phyloP scores from a whole-genome alignment of 2,888 invertebrate genomes.

The Desoria tigrina region DNA sequence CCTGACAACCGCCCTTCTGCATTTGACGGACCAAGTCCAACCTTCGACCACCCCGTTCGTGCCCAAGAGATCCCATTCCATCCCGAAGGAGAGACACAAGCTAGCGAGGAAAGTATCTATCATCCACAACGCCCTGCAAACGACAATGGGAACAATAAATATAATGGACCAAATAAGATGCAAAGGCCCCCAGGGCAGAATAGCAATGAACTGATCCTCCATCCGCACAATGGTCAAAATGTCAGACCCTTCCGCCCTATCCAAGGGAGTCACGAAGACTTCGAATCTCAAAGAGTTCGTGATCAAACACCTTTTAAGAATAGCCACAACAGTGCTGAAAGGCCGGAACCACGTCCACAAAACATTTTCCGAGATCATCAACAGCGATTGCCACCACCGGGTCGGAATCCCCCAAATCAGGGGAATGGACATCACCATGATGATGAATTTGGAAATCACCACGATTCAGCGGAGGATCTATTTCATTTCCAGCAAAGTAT shows the following conservation, averaged over 20 bases:
- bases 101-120: conserved; percentile 22
- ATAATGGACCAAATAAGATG: no score
- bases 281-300: background rate
- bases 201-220: background rate
- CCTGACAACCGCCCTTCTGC: background rate
- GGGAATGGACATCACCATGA: background rate
- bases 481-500: background rate
- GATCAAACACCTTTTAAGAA: no score
- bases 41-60: background rate
- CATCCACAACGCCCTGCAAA: conserved; percentile 1
- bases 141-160: background rate
- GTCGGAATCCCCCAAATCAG: background rate
- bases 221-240: conserved; percentile 5
- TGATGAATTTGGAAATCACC: background rate
- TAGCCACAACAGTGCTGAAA: background rate
- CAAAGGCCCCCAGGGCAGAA: background rate
- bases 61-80: background rate
- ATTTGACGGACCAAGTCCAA: background rate
- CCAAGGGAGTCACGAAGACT: conserved; percentile 21
- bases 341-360: background rate
- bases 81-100: conserved; percentile 8
- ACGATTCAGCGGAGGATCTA: background rate
- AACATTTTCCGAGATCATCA: background rate
- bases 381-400: background rate
- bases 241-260: background rate